A percentile compares a stretch with the other conserved stretches of the same genome.
Evolutionary conservation across 2,888 invertebrate species (phyloP).

Genomic region (Dryobotodes eremita): DNA sequence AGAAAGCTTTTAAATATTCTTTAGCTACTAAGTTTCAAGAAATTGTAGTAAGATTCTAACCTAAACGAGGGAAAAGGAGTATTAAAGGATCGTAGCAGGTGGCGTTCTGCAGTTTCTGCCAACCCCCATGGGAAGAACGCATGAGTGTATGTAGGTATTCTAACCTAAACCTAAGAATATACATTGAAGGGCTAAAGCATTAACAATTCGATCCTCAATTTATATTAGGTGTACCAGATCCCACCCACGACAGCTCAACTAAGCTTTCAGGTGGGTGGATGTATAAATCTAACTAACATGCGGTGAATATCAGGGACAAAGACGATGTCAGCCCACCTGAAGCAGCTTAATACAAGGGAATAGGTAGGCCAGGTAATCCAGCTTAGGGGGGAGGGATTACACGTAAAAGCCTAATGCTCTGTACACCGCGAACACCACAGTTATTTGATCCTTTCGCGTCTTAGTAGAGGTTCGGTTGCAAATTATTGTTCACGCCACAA

Average conservation of each 20-base stretch:
- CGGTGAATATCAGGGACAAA: slow-evolving; percentile 80
- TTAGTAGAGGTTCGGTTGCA: slow-evolving; percentile 80
- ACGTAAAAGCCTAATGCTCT: slow-evolving; percentile 83
- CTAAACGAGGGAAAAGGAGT: background rate
- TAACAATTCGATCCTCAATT: slow-evolving; percentile 61
- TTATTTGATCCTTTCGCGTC: slow-evolving; percentile 82
- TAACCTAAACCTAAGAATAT: slow-evolving; percentile 7
- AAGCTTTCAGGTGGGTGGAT: slow-evolving; percentile 68
- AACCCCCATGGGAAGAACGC: background rate
- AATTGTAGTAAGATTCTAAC: background rate
- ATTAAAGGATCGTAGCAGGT: background rate
- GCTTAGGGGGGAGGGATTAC: slow-evolving; percentile 86
- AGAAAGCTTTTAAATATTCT: background rate
- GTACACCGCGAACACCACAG: slow-evolving; percentile 77
- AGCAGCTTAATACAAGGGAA: slow-evolving; percentile 81
- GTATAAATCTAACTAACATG: slow-evolving; percentile 79
- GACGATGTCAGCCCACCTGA: slow-evolving; percentile 81
- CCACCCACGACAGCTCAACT: slow-evolving; percentile 66
- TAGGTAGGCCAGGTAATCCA: slow-evolving; percentile 86
- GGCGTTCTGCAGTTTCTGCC: background rate
- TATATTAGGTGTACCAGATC: slow-evolving; percentile 63
- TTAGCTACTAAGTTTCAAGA: background rate
- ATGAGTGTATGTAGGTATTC: background rate
- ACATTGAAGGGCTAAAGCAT: slow-evolving; percentile 39
- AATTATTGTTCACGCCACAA: slow-evolving; percentile 84